Conservation (phyloP, 2,113 vertebrate genomes). For the Herpailurus yagouaroundi region DNA sequence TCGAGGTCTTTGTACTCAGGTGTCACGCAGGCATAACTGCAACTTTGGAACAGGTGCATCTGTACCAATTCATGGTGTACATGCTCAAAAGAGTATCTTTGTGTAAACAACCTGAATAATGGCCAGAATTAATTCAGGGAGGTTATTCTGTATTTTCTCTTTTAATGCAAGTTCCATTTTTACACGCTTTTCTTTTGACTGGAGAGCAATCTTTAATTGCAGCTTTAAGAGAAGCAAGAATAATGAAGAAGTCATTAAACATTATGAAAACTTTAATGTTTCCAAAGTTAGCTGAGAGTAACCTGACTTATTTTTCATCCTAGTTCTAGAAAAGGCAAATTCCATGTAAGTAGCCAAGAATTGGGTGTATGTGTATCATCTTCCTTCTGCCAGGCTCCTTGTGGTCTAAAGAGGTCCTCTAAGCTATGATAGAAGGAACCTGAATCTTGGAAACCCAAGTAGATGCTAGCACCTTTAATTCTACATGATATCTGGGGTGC, state of each 20-base stretch:
- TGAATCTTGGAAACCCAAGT: neutral
- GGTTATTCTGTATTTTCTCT: conserved; percentile 71
- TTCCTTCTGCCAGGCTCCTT: neutral
- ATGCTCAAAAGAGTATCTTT: conserved; percentile 73
- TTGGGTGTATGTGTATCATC: neutral
- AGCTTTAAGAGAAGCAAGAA: conserved; percentile 79
- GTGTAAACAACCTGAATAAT: conserved; percentile 79
- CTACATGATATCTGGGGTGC: neutral
- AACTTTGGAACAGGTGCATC: neutral
- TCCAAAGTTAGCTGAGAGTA: conserved; percentile 71
- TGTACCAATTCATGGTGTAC: conserved; percentile 71
- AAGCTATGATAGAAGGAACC: neutral
- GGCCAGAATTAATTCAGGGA: conserved; percentile 77
- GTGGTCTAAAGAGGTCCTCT: neutral
- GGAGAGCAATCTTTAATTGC: conserved; percentile 80
- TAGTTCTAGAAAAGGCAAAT: conserved; percentile 69
- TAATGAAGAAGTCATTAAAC: conserved; percentile 79
- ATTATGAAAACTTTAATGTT: conserved; percentile 76
- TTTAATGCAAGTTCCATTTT: conserved; percentile 72
- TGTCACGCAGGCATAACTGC: neutral
- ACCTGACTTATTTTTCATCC: conserved; percentile 69
- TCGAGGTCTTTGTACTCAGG: neutral
- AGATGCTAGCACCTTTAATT: neutral
- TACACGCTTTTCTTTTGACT: conserved; percentile 80
- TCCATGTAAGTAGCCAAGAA: conserved; percentile 58